Evolutionary conservation across 2,113 vertebrate genomes (phyloP).

Genomic region (Tragelaphus imberbis): DNA sequence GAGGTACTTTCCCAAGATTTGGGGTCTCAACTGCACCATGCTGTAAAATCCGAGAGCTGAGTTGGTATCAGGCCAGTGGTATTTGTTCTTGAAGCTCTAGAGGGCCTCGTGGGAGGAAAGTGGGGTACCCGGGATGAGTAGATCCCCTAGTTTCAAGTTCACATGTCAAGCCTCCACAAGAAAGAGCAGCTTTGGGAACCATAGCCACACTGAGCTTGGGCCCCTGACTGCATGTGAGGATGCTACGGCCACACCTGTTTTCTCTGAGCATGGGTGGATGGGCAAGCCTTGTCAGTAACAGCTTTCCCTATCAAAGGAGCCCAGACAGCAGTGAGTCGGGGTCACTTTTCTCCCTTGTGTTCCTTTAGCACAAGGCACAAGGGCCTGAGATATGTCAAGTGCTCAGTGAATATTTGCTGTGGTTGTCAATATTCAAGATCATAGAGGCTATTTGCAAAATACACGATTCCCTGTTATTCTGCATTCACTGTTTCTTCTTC

Average conservation of each 20-base stretch:
- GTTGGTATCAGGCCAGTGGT: no score
- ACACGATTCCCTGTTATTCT: background rate
- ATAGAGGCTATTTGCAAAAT: background rate
- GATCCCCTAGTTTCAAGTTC: background rate
- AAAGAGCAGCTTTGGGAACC: background rate
- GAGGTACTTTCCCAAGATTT: background rate
- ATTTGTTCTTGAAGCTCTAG: background rate
- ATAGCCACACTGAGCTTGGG: background rate
- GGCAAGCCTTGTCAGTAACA: background rate
- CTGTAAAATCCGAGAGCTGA: fast-evolving
- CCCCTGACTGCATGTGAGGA: background rate
- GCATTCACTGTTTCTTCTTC: background rate
- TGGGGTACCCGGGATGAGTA: background rate
- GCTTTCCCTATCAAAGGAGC: background rate
- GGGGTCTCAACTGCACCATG: background rate
- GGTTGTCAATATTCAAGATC: background rate
- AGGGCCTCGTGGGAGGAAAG: background rate
- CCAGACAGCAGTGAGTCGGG: background rate
- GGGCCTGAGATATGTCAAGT: background rate
- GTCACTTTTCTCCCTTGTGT: background rate
- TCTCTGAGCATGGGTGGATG: fast-evolving
- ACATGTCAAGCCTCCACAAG: background rate
- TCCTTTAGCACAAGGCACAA: background rate
- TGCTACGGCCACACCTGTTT: background rate
- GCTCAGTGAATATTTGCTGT: background rate